Conservation (phyloP, 2,888 invertebrate genomes). For the Melieria crassipennis region DNA sequence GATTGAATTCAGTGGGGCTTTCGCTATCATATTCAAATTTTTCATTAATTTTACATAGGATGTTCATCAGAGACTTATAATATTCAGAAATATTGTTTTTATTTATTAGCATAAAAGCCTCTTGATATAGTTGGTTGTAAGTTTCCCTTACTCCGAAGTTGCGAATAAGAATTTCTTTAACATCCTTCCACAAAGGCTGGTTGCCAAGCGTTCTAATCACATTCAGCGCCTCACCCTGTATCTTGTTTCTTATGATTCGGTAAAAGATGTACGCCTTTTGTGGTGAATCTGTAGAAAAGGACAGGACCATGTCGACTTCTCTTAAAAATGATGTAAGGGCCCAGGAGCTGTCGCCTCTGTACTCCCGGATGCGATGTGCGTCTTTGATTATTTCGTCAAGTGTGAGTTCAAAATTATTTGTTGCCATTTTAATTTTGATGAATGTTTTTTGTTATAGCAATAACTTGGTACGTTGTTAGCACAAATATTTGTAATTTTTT, state of each 20-base stretch:
- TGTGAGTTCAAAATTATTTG: no score
- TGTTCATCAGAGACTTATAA: slow-evolving; percentile 36
- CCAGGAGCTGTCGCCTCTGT: background rate
- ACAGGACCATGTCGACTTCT: background rate
- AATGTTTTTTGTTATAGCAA: no score
- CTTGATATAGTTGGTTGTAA: slow-evolving; percentile 35
- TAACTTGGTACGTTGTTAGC: no score
- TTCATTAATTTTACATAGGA: slow-evolving; percentile 40
- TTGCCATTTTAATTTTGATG: no score
- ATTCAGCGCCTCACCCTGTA: background rate
- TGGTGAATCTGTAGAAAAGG: background rate
- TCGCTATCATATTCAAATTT: slow-evolving; percentile 40
- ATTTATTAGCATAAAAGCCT: slow-evolving; percentile 6
- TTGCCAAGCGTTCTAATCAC: slow-evolving; percentile 35
- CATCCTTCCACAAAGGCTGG: slow-evolving; percentile 34
- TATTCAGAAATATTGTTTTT: slow-evolving; percentile 38
- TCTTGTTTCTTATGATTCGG: slow-evolving; percentile 2
- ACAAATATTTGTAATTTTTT: no score
- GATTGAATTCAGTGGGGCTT: slow-evolving; percentile 40
- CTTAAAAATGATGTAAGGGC: slow-evolving; percentile 3
- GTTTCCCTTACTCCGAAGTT: slow-evolving; percentile 39
- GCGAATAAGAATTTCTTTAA: slow-evolving; percentile 24
- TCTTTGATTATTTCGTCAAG: slow-evolving; percentile 69
- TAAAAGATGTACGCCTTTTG: slow-evolving; percentile 9
- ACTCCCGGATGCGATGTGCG: background rate